These are phyloP conservation scores for Amyelois transitella DNA, from an alignment of 1,140 invertebrate species.

Conservation along the genomic window DNA sequence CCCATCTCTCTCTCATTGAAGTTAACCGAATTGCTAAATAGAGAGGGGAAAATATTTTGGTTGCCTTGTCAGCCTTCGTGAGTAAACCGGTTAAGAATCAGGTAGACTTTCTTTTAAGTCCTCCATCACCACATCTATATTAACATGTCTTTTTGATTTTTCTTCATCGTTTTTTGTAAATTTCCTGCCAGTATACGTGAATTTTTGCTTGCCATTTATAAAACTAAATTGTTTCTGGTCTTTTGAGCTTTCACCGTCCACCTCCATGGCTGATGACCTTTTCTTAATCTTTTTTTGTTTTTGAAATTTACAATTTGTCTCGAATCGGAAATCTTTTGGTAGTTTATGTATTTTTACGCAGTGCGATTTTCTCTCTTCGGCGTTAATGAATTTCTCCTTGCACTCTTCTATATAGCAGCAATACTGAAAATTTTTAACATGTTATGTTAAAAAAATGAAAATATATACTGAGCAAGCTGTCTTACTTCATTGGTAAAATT, in stretches of 20 bases:
- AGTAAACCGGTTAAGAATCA: constrained; percentile 12
- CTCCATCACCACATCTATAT: constrained; percentile 47
- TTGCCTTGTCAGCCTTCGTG: too few species aligned
- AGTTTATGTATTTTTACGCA: constrained; percentile 79
- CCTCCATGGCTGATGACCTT: constrained; percentile 32
- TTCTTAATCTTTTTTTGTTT: constrained; percentile 21
- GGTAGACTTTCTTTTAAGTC: constrained; percentile 60
- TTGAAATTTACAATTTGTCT: constrained; percentile 35
- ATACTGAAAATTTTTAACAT: too few species aligned
- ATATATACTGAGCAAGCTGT: too few species aligned
- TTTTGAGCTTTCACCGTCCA: constrained; percentile 24
- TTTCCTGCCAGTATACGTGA: constrained; percentile 41
- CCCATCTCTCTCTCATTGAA: too few species aligned
- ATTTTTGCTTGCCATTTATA: constrained; percentile 46
- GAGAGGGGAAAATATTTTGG: too few species aligned
- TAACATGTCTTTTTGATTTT: constrained; percentile 21
- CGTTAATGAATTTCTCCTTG: constrained; percentile 72
- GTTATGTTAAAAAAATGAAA: too few species aligned
- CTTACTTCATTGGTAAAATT: too few species aligned
- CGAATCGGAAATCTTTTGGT: constrained; percentile 79
- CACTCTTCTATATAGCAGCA: constrained; percentile 81
- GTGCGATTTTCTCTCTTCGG: constrained; percentile 76
- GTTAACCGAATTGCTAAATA: too few species aligned
- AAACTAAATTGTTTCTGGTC: constrained; percentile 41
- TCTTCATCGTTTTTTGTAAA: constrained; percentile 36